phyloP scores from a whole-genome alignment of 2,797 vertebrate species.

The Gobionotothen gibberifrons region DNA sequence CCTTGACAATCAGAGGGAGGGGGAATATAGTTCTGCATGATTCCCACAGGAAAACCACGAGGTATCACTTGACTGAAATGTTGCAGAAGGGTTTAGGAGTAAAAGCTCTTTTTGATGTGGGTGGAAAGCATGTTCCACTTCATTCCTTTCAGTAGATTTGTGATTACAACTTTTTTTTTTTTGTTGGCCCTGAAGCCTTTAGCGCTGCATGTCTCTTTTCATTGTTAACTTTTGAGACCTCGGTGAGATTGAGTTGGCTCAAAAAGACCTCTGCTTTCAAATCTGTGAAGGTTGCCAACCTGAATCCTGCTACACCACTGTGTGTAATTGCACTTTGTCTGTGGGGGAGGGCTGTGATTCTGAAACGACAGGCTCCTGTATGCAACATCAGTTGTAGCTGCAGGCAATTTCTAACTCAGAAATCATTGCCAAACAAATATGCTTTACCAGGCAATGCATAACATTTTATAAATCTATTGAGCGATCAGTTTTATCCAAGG shows the following conservation, averaged over 20 bases:
- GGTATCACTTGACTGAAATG: constrained; percentile 65
- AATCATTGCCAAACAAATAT: constrained; percentile 73
- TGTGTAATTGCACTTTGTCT: constrained; percentile 70
- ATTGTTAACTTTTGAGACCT: constrained; percentile 75
- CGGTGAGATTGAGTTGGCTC: constrained; percentile 77
- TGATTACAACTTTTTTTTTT: constrained; percentile 53
- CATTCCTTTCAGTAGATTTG: constrained; percentile 65
- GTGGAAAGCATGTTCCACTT: constrained; percentile 65
- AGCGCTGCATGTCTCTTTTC: constrained; percentile 57
- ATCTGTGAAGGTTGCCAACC: constrained; percentile 68
- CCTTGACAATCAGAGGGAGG: constrained; percentile 53
- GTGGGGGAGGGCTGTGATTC: constrained; percentile 44
- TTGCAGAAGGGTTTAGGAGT: constrained; percentile 57
- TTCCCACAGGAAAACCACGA: constrained; percentile 53
- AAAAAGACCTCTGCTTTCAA: constrained; percentile 72
- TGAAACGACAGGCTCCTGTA: constrained; percentile 51
- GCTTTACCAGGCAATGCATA: constrained; percentile 68
- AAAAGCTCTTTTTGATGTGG: constrained; percentile 65
- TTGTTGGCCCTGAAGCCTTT: constrained; percentile 54
- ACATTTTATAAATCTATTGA: constrained; percentile 70
- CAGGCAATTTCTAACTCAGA: constrained; percentile 66
- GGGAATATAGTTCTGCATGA: constrained; percentile 32
- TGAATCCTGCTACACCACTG: constrained; percentile 61
- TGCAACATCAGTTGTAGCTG: constrained; percentile 62
- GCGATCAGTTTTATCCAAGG: constrained; percentile 76